phyloP scores from a whole-genome alignment of 2,113 vertebrate genomes.

The Ciconia boyciana region DNA sequence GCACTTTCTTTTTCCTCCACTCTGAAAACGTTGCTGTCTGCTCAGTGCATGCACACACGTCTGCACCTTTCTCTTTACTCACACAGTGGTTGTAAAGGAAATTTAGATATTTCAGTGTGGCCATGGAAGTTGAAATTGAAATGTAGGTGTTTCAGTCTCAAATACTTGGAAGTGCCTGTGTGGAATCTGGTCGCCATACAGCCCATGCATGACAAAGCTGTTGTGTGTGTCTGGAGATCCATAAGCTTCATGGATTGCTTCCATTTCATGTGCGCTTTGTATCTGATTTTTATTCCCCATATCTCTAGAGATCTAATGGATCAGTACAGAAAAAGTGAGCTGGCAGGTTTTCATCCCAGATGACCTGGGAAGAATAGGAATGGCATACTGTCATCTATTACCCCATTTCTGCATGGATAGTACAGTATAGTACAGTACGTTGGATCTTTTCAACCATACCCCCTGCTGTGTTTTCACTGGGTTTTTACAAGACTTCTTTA shows the following conservation, averaged over 20 bases:
- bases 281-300: neutral
- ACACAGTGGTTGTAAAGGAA: neutral
- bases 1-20: neutral
- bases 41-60: accelerated
- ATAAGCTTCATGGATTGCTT: neutral
- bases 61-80: neutral
- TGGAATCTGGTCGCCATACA: neutral
- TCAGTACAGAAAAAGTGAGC: neutral
- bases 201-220: neutral
- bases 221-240: neutral
- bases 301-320: neutral
- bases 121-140: neutral
- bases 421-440: too few species aligned
- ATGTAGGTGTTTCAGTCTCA: neutral
- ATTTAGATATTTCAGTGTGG: neutral
- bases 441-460: neutral
- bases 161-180: neutral
- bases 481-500: neutral
- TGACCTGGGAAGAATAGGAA: neutral
- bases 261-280: neutral
- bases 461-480: neutral
- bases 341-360: neutral
- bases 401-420: neutral
- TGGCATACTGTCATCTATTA: neutral
- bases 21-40: neutral